Conservation (phyloP, 53 echinoderm and acorn worm species). For the Mesocentrotus franciscanus region DNA sequence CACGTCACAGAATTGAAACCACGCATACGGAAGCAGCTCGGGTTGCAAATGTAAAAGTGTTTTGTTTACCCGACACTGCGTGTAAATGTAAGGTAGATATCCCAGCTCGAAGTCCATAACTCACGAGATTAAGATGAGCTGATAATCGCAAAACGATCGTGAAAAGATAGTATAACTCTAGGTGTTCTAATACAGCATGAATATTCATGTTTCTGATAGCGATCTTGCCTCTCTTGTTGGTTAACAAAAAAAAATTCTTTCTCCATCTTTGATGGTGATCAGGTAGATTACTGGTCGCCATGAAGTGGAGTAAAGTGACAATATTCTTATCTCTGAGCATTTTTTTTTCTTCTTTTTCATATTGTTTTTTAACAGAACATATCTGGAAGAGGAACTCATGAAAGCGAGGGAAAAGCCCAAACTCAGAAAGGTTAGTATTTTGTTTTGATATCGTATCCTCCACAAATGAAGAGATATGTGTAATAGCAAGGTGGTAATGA, state of each 20-base stretch:
- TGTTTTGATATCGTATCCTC: background rate
- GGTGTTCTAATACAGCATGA: background rate
- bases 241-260: background rate
- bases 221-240: background rate
- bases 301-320: background rate
- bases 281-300: background rate
- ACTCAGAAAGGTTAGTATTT: conserved; percentile 87
- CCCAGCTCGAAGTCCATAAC: background rate
- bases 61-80: background rate
- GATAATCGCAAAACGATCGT: background rate
- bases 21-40: background rate
- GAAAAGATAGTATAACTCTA: background rate
- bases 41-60: background rate
- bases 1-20: background rate
- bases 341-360: background rate
- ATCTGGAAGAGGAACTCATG: conserved; percentile 94
- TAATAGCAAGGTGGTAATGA: background rate
- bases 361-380: conserved; percentile 75
- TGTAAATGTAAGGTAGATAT: background rate
- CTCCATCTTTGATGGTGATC: background rate
- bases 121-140: background rate
- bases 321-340: background rate
- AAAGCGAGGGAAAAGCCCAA: conserved; percentile 98
- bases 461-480: background rate
- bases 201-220: conserved; percentile 9